Base-by-base conservation (phyloP, 1,140 invertebrate genomes). In the Drosophila truncata region DNA sequence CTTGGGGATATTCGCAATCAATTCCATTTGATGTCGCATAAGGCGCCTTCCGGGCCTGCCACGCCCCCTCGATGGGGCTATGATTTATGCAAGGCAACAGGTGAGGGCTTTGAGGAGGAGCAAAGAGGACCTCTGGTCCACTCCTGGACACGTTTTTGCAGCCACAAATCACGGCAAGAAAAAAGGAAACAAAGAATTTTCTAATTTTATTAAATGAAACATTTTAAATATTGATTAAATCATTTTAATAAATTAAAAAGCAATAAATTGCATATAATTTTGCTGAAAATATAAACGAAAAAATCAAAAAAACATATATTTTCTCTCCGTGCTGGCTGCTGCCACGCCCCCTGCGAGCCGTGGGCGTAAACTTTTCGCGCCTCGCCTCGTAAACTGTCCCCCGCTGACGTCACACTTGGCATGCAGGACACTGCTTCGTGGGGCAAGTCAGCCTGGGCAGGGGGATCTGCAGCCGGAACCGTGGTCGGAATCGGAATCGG, bases 71-170 rank as follows among this genome's bases (percentile, higher is more conserved):
- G 58, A 76, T 83, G 76, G 64, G 59, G 49, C 69, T 67, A 80
- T 84, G 78, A 85, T 85, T 85, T 85, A 85, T 84, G 63, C 25
- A 25, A n/a, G 49, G 73, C 57, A 73, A 78, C 72, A 75, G 70
- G 72, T 75, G 71, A 57, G 16, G 31, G 25, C n/a, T 14, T 10
- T 1, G 7, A n/a, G 50, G 33, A 23, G 50, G 35, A 5, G n/a
- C 33, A 11, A 44, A n/a, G 31, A 3, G 6, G 35, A 20, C 10
- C 31, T 27, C 18, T 33, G 49, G 66, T 44, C 64, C 64, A 70
- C 18, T n/a, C n/a, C 39, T n/a, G 63, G 29, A 66, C 58, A 46
- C 63, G 29, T 29, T 42, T 42, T 10, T n/a, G 10, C 63, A 35
- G 14, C n/a, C 39, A 29, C 5, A 20, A 18, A 2, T n/a, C 60